A percentile compares a stretch with the other conserved stretches of the same genome.
Evolutionary conservation across 2,888 invertebrate genomes (phyloP).

Genomic region (Eupithecia subumbrata): DNA sequence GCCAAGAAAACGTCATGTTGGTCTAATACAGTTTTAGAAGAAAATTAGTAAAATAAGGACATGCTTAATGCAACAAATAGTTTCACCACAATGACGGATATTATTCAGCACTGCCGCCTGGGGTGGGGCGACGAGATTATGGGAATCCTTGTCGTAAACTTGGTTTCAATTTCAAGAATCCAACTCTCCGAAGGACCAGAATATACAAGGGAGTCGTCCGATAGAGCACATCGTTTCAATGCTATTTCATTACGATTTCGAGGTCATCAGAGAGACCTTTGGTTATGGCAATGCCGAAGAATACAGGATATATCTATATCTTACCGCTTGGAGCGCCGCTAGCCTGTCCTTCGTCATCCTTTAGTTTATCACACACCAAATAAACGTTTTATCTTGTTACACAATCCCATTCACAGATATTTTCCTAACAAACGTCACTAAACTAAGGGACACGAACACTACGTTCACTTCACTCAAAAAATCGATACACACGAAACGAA

Average conservation of each 20-base stretch:
- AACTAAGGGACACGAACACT: conserved; percentile 89
- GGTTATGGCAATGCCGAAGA: conserved; percentile 67
- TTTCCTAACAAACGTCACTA: conserved; percentile 89
- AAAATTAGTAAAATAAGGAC: conserved; percentile 51
- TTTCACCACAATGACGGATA: conserved; percentile 72
- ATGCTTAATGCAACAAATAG: conserved; percentile 68
- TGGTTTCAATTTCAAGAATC: conserved; percentile 39
- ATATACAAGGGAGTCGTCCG: conserved; percentile 40
- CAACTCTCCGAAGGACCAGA: conserved; percentile 31
- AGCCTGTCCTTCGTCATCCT: conserved; percentile 98
- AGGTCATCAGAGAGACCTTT: conserved; percentile 75
- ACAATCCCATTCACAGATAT: conserved; percentile 91
- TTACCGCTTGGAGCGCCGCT: conserved; percentile 97
- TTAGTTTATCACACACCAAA: conserved; percentile 87
- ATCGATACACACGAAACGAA: conserved; percentile 87
- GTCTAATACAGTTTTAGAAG: neutral
- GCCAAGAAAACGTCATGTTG: neutral
- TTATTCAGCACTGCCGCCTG: conserved; percentile 68
- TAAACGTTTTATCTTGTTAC: conserved; percentile 87
- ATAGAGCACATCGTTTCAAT: conserved; percentile 55
- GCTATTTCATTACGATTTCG: conserved; percentile 70
- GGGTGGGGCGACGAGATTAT: conserved; percentile 76
- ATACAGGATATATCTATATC: conserved; percentile 69
- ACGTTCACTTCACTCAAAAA: conserved; percentile 88
- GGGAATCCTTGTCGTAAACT: conserved; percentile 54